Evolutionary conservation across 2,113 vertebrate species (phyloP).

Genomic region (Formicarius rufipectus): DNA sequence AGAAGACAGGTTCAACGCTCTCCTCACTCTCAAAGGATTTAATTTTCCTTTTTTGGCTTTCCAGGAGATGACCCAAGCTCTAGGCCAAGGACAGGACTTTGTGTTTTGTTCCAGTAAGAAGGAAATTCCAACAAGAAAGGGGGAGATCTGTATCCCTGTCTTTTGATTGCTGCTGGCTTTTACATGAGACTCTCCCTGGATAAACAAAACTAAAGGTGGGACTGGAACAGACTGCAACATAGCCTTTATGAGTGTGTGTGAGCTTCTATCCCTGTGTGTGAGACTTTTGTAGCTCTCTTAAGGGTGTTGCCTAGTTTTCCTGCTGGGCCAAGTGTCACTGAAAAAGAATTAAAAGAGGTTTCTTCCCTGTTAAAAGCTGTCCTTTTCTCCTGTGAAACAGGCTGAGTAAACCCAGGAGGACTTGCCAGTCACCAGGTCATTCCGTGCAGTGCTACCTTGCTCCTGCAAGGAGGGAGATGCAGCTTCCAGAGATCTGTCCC

Average conservation of each 20-base stretch:
- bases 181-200: not conserved
- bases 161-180: not conserved
- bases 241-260: not conserved
- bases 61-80: not conserved
- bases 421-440: not conserved
- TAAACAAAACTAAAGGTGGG: not conserved
- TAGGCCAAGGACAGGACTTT: not conserved
- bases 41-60: not conserved
- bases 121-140: not conserved
- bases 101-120: not conserved
- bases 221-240: not conserved
- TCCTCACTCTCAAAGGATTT: not conserved
- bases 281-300: not conserved
- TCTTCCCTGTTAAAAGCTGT: not conserved
- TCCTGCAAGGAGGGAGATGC: not conserved
- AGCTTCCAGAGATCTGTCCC: not conserved
- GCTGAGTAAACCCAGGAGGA: not conserved
- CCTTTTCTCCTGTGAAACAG: fast-evolving
- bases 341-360: not conserved
- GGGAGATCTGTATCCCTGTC: not conserved
- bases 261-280: not conserved
- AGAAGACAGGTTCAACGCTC: not conserved
- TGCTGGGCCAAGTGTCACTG: not conserved
- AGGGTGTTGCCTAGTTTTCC: not conserved
- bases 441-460: not conserved